Evolutionary conservation across 2,113 vertebrate genomes (phyloP), one percentile per base, ranked within the genome.

Genomic region (Callionymus lyra): DNA sequence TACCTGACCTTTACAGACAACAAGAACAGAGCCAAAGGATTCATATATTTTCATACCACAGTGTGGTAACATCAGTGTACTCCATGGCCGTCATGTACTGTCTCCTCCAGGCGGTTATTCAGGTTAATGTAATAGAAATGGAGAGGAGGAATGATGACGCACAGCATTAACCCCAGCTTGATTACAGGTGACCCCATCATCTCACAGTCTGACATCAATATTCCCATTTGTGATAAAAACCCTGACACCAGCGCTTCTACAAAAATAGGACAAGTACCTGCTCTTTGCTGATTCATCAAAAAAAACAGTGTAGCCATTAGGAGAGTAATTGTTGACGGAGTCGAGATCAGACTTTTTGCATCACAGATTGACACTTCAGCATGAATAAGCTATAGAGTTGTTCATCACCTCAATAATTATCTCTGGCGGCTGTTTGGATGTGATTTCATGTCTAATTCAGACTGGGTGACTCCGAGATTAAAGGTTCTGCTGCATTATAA

Each of bases 131-230:
- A 31, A 71, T 63, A 47, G 52, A 53, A 55, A 58, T 57, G 17
- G 52, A 72, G 64, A 58, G 70, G 53, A 36, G 19, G 21, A 61
- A 31, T 13, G 9, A 55, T 77, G 77, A 77, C 60, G 67, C 75
- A 79, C 67, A 15, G 16, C 67, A 77, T 61, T 65, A 70, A 67
- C 75, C 75, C 43, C 32, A 42, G 43, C 70, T 70, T 73, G 64
- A 82, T 79, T 75, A 77, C 14, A 45, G 36, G 44, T 45, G 69
- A 75, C 77, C 74, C 9, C 35, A 69, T 72, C 59, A 50, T 65
- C 72, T 68, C 68, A 72, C 56, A 69, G 54, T 9, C 31, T 60
- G 56, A 66, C 63, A 75, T 50, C 50, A 51, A 33, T 49, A 62
- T 59, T 54, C 68, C 56, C 63, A 57, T 55, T 46, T 50, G 43